Evolutionary conservation across 2,888 invertebrate species (phyloP).

Genomic region (Cerceris ruficornis): DNA sequence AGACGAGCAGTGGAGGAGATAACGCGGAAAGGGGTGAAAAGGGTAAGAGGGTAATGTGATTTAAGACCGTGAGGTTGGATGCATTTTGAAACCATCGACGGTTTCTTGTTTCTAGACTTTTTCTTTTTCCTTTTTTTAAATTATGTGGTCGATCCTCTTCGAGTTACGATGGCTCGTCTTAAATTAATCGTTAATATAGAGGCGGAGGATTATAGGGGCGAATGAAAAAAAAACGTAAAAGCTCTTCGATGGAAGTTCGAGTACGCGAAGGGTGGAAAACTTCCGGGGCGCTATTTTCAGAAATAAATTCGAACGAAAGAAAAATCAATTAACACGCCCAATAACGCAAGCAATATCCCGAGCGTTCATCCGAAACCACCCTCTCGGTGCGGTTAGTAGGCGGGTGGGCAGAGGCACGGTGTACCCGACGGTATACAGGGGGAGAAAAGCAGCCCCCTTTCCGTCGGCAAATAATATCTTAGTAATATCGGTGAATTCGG

Average conservation of each 20-base stretch:
- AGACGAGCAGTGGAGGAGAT: constrained; percentile 50
- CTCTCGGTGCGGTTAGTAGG: constrained; percentile 69
- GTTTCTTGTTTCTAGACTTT: neutral
- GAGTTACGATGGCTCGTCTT: too few species aligned
- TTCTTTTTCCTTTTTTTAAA: neutral
- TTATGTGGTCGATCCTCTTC: neutral
- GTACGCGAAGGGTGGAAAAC: constrained; percentile 34
- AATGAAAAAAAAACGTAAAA: neutral
- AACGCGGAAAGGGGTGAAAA: constrained; percentile 46
- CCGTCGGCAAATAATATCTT: constrained; percentile 75
- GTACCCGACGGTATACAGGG: constrained; percentile 55
- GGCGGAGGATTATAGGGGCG: neutral
- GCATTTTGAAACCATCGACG: constrained; percentile 14
- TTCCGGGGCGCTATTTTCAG: constrained; percentile 35
- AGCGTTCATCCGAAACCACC: constrained; percentile 70
- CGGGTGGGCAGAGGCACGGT: constrained; percentile 58
- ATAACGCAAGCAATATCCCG: constrained; percentile 75
- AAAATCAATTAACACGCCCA: constrained; percentile 76
- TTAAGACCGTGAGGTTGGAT: constrained; percentile 45
- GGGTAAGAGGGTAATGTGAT: constrained; percentile 52
- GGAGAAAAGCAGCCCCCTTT: constrained; percentile 62
- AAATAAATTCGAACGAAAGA: constrained; percentile 64
- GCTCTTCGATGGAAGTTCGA: constrained; percentile 3
- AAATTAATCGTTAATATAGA: neutral
- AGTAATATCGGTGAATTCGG: constrained; percentile 69